Base-by-base conservation (phyloP, 1,140 invertebrate species). In the Vollenhovia emeryi region DNA sequence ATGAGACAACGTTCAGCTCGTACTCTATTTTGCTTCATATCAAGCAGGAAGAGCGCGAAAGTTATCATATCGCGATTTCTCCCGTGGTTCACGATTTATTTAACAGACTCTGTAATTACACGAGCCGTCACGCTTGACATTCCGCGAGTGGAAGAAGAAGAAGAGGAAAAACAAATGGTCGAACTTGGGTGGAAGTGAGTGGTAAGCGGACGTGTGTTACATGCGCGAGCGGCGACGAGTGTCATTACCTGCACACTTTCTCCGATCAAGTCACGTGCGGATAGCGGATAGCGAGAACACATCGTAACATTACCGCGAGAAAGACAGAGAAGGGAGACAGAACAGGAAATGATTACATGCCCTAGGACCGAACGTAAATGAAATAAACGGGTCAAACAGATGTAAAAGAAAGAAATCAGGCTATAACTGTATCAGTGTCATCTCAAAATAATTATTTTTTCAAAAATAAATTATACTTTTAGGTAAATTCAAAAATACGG, bases 201-300 rank as follows among this genome's bases (percentile, higher is more conserved):
- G 40, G 62, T 24, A 45, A 66, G 24, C 55, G 52, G 55, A 73
- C 43, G 71, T 76, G 24, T 62, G 43, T 60, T 73, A 62, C 57
- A 75, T 43, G 80, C 45, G 40, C n/a, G 66, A 83, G 45, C 48
- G 33, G 33, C 60, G 43, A 66, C 13, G 52, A 84, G 73, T 62
- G 71, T 87, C 62, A 75, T 87, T 78, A 55, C 18, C 13, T 40
- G 64, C 66, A 33, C 62, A 85, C 86, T 88, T 88, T 88, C 87
- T 87, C 87, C 43, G 33, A 79, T 75, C 21, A 57, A 87, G 76
- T 87, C 86, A 83, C 74, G 84, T 86, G 69, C 76, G 60, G 50
- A 59, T 68, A 40, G 68, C 68, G 45, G 40, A 62, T 79, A 27
- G 62, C 48, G 52, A 71, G 48, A 50, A 45, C 13, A 52, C 59